Evolutionary conservation across 2,888 invertebrate genomes (phyloP).

Genomic region (Brenthis hecate): DNA sequence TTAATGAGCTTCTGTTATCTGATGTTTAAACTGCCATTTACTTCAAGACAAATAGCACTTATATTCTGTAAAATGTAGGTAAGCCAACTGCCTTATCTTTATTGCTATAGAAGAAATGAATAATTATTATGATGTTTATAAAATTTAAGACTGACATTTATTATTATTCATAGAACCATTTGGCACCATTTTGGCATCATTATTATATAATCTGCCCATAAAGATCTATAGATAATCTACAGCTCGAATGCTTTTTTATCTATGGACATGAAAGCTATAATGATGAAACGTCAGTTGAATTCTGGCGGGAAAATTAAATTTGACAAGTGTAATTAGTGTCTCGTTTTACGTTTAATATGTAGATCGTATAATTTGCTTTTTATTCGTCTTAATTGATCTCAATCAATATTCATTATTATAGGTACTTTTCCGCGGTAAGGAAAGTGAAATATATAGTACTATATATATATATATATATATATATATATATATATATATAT

Average conservation of each 20-base stretch:
- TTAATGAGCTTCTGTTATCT: conserved; percentile 26
- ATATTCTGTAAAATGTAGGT: conserved; percentile 7
- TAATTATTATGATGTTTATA: background rate
- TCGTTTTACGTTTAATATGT: too few species aligned
- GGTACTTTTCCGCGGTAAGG: too few species aligned
- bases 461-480: too few species aligned
- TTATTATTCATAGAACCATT: too few species aligned
- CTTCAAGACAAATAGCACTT: conserved; percentile 16
- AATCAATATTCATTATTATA: too few species aligned
- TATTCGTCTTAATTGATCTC: too few species aligned
- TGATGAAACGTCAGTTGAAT: background rate
- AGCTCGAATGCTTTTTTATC: background rate
- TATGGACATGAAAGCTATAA: background rate
- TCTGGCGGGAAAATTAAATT: background rate
- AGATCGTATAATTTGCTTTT: too few species aligned
- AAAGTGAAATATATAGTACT: too few species aligned
- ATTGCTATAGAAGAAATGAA: conserved; percentile 9
- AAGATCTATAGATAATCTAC: too few species aligned
- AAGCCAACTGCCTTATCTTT: conserved; percentile 3
- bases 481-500: too few species aligned
- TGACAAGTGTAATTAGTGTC: background rate
- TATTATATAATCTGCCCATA: too few species aligned
- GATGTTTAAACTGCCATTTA: conserved; percentile 22
- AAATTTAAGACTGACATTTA: background rate
- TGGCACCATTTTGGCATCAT: too few species aligned